Evolutionary conservation across 2,113 vertebrate species (phyloP), one percentile per base, ranked within the genome.

Genomic region (Neogobius melanostomus): DNA sequence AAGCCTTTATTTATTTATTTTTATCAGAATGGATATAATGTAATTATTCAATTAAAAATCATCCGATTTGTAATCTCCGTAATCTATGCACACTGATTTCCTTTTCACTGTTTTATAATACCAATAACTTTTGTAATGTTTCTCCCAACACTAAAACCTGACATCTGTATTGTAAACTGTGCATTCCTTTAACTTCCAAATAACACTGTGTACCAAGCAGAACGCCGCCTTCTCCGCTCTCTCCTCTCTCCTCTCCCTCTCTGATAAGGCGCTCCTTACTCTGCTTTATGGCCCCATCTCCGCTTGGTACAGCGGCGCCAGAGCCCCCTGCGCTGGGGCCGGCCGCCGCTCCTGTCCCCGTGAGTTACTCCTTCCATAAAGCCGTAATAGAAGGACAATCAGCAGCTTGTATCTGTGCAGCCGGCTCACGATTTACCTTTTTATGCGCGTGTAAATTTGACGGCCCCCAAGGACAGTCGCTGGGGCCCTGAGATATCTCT

Each of bases 351-450:
- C 56, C 72, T 74, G 74, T 85, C 83, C 80, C 69, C 78, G 70
- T 91, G 90, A 91, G 86, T 92, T 89, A 92, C 85, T 82, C 79
- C 81, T 76, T 72, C 84, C 83, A 92, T 93, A 89, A 91, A 92
- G 80, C 81, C 85, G 86, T 91, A 92, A 93, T 90, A 91, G 89
- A 87, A 83, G 87, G 85, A 87, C 86, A 86, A 91, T 93, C 89
- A 88, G 87, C 76, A 86, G 84, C 87, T 87, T 87, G 86, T 90
- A 91, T 89, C 90, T 85, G 82, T 75, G 72, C 87, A 87, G 82
- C 88, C 84, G 76, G 80, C 74, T 84, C 77, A 42, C 71, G 90
- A 88, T 92, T 92, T 92, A 87, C 91, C 80, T 84, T 92, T 92
- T 92, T 90, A 92, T 92, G 85, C 82, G 85, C 82, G 77, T 70